Evolutionary conservation across 2,888 invertebrate species (phyloP).

Genomic region (Himalopsyche japonica): DNA sequence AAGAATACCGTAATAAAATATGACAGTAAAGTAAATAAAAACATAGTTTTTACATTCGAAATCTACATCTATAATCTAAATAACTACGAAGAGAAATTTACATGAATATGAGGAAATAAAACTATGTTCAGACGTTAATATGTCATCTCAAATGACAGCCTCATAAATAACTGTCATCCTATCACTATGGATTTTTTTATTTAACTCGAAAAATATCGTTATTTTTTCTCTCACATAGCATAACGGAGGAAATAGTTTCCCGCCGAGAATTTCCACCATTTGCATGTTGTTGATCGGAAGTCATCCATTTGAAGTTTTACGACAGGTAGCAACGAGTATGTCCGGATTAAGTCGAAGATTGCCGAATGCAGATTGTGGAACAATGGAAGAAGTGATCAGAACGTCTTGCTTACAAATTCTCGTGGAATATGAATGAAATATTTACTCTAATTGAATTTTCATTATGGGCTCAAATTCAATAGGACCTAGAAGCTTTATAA

Average conservation of each 20-base stretch:
- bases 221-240: background rate
- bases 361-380: background rate
- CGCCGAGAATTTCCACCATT: background rate
- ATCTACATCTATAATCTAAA: no score
- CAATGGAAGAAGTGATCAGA: background rate
- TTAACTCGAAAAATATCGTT: background rate
- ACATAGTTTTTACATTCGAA: no score
- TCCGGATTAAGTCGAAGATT: background rate
- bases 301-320: background rate
- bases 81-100: no score
- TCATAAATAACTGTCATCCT: background rate
- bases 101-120: no score
- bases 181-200: background rate
- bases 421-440: no score
- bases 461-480: no score
- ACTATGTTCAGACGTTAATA: no score
- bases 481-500: no score
- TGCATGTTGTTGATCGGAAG: background rate
- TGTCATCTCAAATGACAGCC: background rate
- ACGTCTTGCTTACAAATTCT: no score
- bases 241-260: background rate
- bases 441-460: no score
- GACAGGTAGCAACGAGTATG: background rate
- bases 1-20: no score
- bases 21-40: no score